phyloP scores from a whole-genome alignment of 2,797 vertebrate species.

The Anniella stebbinsi region DNA sequence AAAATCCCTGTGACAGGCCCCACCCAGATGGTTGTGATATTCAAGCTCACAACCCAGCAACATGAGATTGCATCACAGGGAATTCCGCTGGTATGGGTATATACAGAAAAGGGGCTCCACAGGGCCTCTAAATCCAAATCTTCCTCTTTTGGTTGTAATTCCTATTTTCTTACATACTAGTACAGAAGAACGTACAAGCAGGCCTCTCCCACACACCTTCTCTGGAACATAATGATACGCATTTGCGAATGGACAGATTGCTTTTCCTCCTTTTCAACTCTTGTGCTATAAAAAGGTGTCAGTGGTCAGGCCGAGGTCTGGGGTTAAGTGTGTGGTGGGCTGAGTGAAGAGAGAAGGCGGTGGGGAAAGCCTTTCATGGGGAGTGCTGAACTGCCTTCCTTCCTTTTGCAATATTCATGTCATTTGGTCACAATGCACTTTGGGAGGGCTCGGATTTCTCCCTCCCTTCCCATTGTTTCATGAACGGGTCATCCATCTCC shows the following conservation, averaged over 20 bases:
- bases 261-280: background rate
- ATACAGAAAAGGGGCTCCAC: no score
- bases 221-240: background rate
- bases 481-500: slow-evolving; percentile 13
- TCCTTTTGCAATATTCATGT: slow-evolving; percentile 48
- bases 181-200: background rate
- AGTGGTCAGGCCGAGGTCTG: slow-evolving; percentile 16
- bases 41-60: background rate
- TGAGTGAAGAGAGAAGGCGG: background rate
- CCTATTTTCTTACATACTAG: background rate
- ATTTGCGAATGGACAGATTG: background rate
- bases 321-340: slow-evolving; percentile 49
- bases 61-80: background rate
- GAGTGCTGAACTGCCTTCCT: slow-evolving; percentile 5
- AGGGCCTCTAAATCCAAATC: background rate
- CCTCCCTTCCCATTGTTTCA: background rate
- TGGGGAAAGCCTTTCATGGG: slow-evolving; percentile 24
- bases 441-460: slow-evolving; percentile 1
- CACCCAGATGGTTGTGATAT: background rate
- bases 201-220: no score
- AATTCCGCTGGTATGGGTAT: background rate
- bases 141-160: background rate
- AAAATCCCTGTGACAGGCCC: no score
- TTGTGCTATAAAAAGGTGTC: slow-evolving; percentile 23
- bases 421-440: background rate